Percentiles rank a stretch among this genome's conserved stretches.
Evolutionary conservation across 1,140 invertebrate species (phyloP).

Genomic region (Drosophila orena): DNA sequence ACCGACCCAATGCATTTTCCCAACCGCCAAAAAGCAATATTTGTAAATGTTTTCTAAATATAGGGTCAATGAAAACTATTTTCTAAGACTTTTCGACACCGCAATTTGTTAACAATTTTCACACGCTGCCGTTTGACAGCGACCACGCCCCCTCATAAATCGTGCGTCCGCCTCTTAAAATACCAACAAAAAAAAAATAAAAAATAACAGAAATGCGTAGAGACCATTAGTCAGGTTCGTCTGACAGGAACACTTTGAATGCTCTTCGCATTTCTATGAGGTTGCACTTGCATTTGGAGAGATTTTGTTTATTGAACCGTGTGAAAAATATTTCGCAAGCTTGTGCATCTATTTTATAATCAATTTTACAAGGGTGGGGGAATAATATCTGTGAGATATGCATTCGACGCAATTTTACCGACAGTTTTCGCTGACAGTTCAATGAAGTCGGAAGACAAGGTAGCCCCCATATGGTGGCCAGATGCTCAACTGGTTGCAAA

Average conservation of each 20-base stretch:
- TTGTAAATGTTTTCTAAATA: slow-evolving; percentile 68
- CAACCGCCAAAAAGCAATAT: slow-evolving; percentile 16
- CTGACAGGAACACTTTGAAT: slow-evolving; percentile 58
- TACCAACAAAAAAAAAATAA: not conserved
- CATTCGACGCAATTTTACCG: slow-evolving; percentile 36
- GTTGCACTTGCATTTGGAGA: slow-evolving; percentile 49
- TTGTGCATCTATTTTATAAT: slow-evolving; percentile 19
- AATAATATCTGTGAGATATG: slow-evolving; percentile 12
- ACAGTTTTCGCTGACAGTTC: slow-evolving; percentile 58
- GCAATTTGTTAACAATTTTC: slow-evolving; percentile 82
- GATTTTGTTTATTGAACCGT: slow-evolving; percentile 7
- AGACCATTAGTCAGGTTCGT: slow-evolving; percentile 66
- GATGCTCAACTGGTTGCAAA: slow-evolving; percentile 41
- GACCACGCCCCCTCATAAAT: slow-evolving; percentile 66
- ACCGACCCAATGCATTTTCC: slow-evolving; percentile 33
- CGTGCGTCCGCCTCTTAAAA: slow-evolving; percentile 6
- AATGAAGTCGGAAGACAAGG: slow-evolving; percentile 53
- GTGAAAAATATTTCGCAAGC: slow-evolving; percentile 33
- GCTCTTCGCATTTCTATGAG: slow-evolving; percentile 17
- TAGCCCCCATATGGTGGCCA: slow-evolving; percentile 65
- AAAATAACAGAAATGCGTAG: slow-evolving; percentile 37
- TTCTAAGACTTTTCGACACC: slow-evolving; percentile 72
- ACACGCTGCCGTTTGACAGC: slow-evolving; percentile 74
- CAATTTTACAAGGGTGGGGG: not conserved
- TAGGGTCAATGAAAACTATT: slow-evolving; percentile 58